Evolutionary conservation across 2,113 vertebrate species (phyloP), one percentile per base, ranked within the genome.

Genomic region (Lathamus discolor): DNA sequence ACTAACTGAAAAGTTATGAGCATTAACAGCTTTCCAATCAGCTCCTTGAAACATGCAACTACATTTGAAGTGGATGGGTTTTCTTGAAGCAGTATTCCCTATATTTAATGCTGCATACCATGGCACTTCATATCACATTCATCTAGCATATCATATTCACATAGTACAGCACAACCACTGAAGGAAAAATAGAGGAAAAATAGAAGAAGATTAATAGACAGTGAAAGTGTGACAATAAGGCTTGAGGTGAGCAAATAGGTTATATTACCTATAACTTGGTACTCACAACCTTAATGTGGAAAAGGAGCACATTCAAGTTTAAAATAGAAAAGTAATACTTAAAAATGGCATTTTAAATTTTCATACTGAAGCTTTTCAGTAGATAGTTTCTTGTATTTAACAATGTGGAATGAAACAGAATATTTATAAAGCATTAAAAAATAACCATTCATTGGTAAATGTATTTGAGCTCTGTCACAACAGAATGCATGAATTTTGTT

Each of bases 401-500:
- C 29, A 48, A 6, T 3, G 7, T n/a, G 41, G 44, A 91, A 90
- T 28, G 27, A 62, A 93, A 77, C 1, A 5, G 43, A 64, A 6
- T 66, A 85, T 86, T 93, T 86, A 73, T 41, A 86, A 92, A 85
- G 24, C 63, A 90, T 83, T 76, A 90, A 7, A 73, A 55, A 94
- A 68, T 17, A 62, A 2, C 28, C 8, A 70, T 59, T 77, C 44
- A 57, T n/a, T 83, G 28, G 64, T 63, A 83, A 83, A 70, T 13
- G 37, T 62, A 13, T 86, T 44, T 20, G 16, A 94, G 52, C n/a
- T 48, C 35, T 29, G 83, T 86, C 25, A 37, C 10, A 81, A 67
- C 5, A 16, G 49, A 83, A 66, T 16, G 6, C 11, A 68, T 72
- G 43, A 51, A 51, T 72, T 90, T 69, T 80, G 33, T 85, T 90